Evolutionary conservation across 1,140 invertebrate genomes (phyloP), one percentile per base, ranked within the genome.

Genomic region (Ips typographus): DNA sequence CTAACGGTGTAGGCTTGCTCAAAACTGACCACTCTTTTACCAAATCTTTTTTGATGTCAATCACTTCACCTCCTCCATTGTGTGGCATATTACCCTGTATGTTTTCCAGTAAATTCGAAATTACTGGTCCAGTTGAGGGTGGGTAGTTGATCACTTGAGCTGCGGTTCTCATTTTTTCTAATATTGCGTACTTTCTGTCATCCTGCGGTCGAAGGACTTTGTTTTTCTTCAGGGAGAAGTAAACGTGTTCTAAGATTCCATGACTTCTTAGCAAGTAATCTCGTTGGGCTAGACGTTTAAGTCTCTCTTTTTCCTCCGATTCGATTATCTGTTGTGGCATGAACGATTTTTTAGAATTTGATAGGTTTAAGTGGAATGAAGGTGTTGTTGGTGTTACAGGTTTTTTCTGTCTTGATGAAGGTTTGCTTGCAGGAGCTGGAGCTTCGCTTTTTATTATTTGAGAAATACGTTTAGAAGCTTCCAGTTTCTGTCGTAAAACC

Each of bases 241-340:
- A 85, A 51, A 89, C 84, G 69, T 88, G 83, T 73, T 89, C 85
- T 44, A 88, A 71, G 74, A 89, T 82, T 37, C 87, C 86, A 67
- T 86, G 84, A 77, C 86, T 89, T 49, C 86, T 82, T 41, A 90
- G 82, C 52, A 90, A 78, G 73, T 85, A 86, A 73, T 88, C 85
- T 51, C 88, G 77, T 74, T 89, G 85, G 1, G 84, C 84, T 64
- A 89, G 72, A 51, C 81, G 76, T 55, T 83, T 83, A 8, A 87
- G 72, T 4, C 88, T 82, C 72, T 88, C 85, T 38, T 83, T 83
- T 74, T 90, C 88, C 72, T 90, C 88, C 2, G 84, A 82, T 72
- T 88, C 87, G 3, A 84, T 83, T 68, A 89, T 89, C 37, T 83
- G 82, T 72, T 86, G 85, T 0, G 88, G 87, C 66, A 87, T 83